Percentiles rank a stretch among this genome's conserved stretches.
Conservation (phyloP, 2,888 invertebrate genomes). For the Agrochola lychnidis region DNA sequence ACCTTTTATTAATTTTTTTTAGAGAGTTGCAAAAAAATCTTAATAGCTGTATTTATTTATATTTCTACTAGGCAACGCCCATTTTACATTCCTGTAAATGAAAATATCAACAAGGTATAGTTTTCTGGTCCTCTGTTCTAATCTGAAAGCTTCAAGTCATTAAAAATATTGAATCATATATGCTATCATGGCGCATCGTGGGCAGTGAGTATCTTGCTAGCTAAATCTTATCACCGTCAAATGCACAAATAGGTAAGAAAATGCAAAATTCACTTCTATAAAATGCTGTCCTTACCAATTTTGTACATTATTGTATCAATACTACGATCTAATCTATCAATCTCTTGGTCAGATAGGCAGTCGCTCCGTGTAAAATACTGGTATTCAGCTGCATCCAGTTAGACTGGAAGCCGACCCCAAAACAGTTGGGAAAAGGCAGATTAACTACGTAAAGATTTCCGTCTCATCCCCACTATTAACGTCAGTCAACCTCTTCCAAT, state of each 20-base stretch:
- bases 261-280: not conserved
- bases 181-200: too few species aligned
- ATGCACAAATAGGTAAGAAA: not conserved
- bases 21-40: not conserved
- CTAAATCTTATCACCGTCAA: not conserved
- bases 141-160: not conserved
- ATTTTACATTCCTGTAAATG: not conserved
- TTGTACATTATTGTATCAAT: not conserved
- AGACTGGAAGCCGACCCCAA: not conserved
- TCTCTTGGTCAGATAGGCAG: not conserved
- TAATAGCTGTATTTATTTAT: not conserved
- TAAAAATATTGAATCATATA: too few species aligned
- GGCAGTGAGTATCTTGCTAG: not conserved
- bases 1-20: too few species aligned
- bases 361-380: not conserved
- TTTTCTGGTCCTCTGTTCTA: not conserved
- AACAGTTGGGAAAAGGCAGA: not conserved
- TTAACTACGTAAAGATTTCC: conserved; percentile 77
- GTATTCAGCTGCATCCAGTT: not conserved
- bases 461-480: conserved; percentile 80
- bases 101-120: not conserved
- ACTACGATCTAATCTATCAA: not conserved
- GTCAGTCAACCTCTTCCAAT: conserved; percentile 80
- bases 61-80: not conserved
- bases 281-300: not conserved